These are phyloP conservation scores for Papilio aristodemus DNA, from an alignment of 1,140 invertebrate genomes.

Conservation along the genomic window DNA sequence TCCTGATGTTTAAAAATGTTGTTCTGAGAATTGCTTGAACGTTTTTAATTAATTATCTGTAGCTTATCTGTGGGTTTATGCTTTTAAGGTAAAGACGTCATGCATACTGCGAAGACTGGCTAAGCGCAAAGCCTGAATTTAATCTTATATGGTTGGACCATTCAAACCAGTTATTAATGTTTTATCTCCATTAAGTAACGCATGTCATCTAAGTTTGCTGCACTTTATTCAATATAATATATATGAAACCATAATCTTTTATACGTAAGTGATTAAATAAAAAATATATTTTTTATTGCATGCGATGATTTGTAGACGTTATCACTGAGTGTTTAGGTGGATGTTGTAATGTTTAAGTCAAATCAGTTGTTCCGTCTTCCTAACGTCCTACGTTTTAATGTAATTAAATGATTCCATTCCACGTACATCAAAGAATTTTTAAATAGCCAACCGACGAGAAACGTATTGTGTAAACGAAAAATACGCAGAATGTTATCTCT, in stretches of 20 bases:
- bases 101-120: slow-evolving; percentile 22
- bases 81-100: slow-evolving; percentile 20
- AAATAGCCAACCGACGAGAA: too few species aligned
- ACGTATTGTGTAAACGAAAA: too few species aligned
- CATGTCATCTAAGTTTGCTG: not conserved
- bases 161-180: slow-evolving; percentile 6
- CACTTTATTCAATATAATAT: slow-evolving; percentile 17
- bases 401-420: too few species aligned
- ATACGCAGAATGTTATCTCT: not conserved
- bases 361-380: too few species aligned
- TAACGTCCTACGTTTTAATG: too few species aligned
- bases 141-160: slow-evolving; percentile 13
- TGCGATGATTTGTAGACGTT: too few species aligned
- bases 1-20: slow-evolving; percentile 23
- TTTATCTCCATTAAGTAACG: slow-evolving; percentile 18
- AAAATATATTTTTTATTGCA: too few species aligned
- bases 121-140: slow-evolving; percentile 2
- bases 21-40: slow-evolving; percentile 19
- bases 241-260: not conserved
- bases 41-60: slow-evolving; percentile 21
- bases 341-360: too few species aligned
- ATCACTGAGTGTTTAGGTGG: too few species aligned
- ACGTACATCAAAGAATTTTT: too few species aligned
- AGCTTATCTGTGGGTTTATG: not conserved
- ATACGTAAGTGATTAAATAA: not conserved